Evolutionary conservation across 2,888 invertebrate genomes (phyloP).

Genomic region (Baccha elongata): DNA sequence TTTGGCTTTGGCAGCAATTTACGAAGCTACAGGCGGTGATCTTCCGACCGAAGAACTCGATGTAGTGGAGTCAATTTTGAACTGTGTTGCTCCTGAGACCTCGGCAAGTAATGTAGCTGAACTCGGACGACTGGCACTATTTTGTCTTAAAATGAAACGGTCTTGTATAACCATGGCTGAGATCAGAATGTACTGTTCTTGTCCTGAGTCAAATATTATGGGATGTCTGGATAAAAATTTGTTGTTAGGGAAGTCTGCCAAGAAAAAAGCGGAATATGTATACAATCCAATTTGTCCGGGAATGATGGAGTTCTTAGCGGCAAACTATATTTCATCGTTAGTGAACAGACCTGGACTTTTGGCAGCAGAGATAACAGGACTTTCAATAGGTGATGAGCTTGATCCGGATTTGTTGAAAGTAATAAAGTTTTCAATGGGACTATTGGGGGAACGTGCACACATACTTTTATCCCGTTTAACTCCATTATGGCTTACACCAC

Average conservation of each 20-base stretch:
- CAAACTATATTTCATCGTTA: conserved; percentile 84
- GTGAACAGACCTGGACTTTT: conserved; percentile 83
- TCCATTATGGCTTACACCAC: conserved; percentile 83
- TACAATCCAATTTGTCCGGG: conserved; percentile 83
- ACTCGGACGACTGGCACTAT: conserved; percentile 83
- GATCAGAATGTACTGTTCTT: conserved; percentile 82
- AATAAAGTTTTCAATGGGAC: conserved; percentile 83
- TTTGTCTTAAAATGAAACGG: conserved; percentile 83
- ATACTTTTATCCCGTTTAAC: conserved; percentile 83
- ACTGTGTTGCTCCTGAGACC: conserved; percentile 79
- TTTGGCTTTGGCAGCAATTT: conserved; percentile 83
- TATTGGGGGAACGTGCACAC: conserved; percentile 83
- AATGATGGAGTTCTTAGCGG: conserved; percentile 84
- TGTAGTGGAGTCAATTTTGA: conserved; percentile 80
- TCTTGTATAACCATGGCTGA: conserved; percentile 83
- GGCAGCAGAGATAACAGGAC: conserved; percentile 82
- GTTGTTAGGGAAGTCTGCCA: conserved; percentile 81
- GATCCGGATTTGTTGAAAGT: conserved; percentile 82
- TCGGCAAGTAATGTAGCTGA: conserved; percentile 81
- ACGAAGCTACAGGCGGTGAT: conserved; percentile 82
- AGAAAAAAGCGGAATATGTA: conserved; percentile 81
- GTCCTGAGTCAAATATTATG: conserved; percentile 81
- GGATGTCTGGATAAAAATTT: conserved; percentile 83
- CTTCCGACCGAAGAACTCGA: conserved; percentile 80
- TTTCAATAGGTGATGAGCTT: conserved; percentile 80